Evolutionary conservation across 2,113 vertebrate genomes (phyloP).

Genomic region (Bos taurus): ARS-UCD2.0 NC_037333.1:116639501-116640000

Average conservation of each 20-base stretch:
- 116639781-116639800: conserved; percentile 50
- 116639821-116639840: not conserved
- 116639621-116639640: conserved; percentile 99
- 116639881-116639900: not conserved
- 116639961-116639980: not conserved
- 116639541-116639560: conserved; percentile 97
- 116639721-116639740: conserved; percentile 34
- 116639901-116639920: not conserved
- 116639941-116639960: not conserved
- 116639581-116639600: conserved; percentile 99
- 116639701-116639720: not conserved
- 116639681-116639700: not conserved
- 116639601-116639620: conserved; percentile 98
- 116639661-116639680: not conserved
- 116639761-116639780: conserved; percentile 33
- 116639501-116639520: conserved; percentile 99
- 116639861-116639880: conserved; percentile 12
- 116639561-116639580: conserved; percentile 98
- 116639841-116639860: conserved; percentile 33
- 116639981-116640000: rapidly evolving
- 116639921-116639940: not conserved
- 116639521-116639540: conserved; percentile 95
- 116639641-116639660: conserved; percentile 88
- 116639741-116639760: conserved; percentile 46
- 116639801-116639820: conserved; percentile 20